Base-by-base conservation (phyloP, 2,888 invertebrate species). In the Carpatolechia fugitivella region DNA sequence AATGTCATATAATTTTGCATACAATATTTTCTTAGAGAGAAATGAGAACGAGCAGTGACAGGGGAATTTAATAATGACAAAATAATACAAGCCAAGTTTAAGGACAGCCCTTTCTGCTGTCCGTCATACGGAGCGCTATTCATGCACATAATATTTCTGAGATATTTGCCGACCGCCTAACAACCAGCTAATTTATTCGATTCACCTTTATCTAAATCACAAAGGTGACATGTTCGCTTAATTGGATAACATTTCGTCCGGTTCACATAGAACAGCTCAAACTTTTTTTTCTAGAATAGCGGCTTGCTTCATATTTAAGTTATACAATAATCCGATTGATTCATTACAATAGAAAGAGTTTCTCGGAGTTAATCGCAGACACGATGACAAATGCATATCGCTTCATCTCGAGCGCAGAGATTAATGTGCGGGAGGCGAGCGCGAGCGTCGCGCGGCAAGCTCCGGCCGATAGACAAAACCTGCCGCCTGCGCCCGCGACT, bases 31-130 rank as follows among this genome's bases (percentile, higher is more conserved):
- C 87, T 82, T 81, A 74, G 76, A 78, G 72, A 76, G 80, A 83
- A 90, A 88, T 84, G 86, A 85, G 80, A 88, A 85, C 82, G 71
- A 68, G 76, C 69, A 77, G 78, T 88, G 90, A 90, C 90, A 87
- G 80, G 74, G 79, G 90, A 90, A 90, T 90, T 90, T 90, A 90
- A 90, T 90, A 89, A 90, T 90, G 89, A 90, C 90, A 90, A 90
- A 90, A 90, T 90, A 90, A 90, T 90, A 88, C 89, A 84, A 85
- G 85, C 81, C 78, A 85, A 84, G 78, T 85, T 81, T 85, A 86
- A 86, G 84, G 82, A 83, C 81, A 78, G 78, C 76, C 89, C 90
- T 90, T 90, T 90, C 82, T 88, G 85, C 89, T 90, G 90, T 90
- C 90, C 80, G 77, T 90, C 90, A 90, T 89, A 87, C 76, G 80